Base-by-base conservation (phyloP, 2,797 vertebrate species). In the Phyllotis vaccarum region DNA sequence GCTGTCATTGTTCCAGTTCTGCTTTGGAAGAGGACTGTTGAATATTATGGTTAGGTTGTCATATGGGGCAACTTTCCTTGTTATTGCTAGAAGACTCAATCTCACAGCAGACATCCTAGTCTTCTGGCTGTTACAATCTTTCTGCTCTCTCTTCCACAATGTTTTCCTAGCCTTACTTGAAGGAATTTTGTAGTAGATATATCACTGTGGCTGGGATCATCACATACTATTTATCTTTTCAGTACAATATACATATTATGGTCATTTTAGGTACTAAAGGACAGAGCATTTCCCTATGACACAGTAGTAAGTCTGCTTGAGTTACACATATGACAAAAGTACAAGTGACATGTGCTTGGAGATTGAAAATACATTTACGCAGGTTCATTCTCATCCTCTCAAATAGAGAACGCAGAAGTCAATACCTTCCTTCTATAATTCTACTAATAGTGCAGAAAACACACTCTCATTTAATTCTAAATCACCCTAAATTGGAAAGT, bases 401-500 rank as follows among this genome's bases (percentile, higher is more conserved):
- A 62, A 86, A 19, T 78, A 94, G 16, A 85, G 52, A 74, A 43
- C 27, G 60, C 92, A 95, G 46, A 49, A 72, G 31, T 29, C 24
- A 66, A 82, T 91, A 56, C 86, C 56, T 70, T 37, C 24, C 60
- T 88, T 72, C 24, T 56, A 16, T 37, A 62, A 49, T 43, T 91
- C 93, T 24, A 49, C 89, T 95, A 72, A 70, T 83, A 60, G 43
- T 76, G 16, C 81, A 82, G 52, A 94, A 81, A 90, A 87, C 9
- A 81, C 3, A 40, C 29, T 78, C 34, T 68, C 78, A 78, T 75
- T 95, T 87, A 60, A 68, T 68, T 96, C 72, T 85, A 60, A 81
- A 49, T 89, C n/a, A 83, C n/a, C 75, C 40, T 94, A 87, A 94
- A 13, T 92, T 91, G 40, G 93, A 86, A 86, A 40, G 13, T 12